Evolutionary conservation across 2,113 vertebrate species (phyloP), one percentile per base, ranked within the genome.

Genomic region (Piaya cayana): DNA sequence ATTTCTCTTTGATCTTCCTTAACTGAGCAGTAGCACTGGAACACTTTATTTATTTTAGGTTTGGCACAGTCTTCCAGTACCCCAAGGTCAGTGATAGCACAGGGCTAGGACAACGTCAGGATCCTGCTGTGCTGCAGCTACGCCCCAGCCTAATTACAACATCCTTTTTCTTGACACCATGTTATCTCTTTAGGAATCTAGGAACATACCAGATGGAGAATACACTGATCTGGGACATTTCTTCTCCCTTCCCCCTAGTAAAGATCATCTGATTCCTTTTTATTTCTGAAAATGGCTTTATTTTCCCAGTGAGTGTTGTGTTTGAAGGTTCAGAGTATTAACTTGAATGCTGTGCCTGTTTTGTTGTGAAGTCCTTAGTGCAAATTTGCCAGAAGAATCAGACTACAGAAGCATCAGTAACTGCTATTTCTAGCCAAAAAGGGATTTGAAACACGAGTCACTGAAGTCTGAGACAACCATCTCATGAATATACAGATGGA

Each of bases 401-500:
- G 39, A 52, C 72, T 83, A 60, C 1, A 78, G 92, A 92, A 96
- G 43, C 86, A 82, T 60, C 72, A 84, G 27, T 53, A 83, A 83
- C 60, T 69, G 77, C 72, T 86, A 71, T 86, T 92, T 96, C 56
- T 62, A 96, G 72, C 36, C 80, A 78, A 93, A 92, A 92, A 63
- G 64, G n/a, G 60, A 88, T 86, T 79, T 92, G 60, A 95, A 96
- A 84, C 52, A 83, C 19, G 0, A 92, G 45, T 42, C 43, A 32
- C 69, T 86, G 2, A 90, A 88, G 64, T 59, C 71, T 78, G 82
- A 94, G 64, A 90, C 83, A 93, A 70, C 64, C 39, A 64, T 43
- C 59, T 96, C 78, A 88, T 55, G 88, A 90, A 92, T 71, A 90
- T 32, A 92, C 90, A 96, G 90, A 96, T 86, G 71, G 90, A 88